Evolutionary conservation across 2,888 invertebrate species (phyloP), one percentile per base, ranked within the genome.

Genomic region (Lepidocyrtoides sp.): DNA sequence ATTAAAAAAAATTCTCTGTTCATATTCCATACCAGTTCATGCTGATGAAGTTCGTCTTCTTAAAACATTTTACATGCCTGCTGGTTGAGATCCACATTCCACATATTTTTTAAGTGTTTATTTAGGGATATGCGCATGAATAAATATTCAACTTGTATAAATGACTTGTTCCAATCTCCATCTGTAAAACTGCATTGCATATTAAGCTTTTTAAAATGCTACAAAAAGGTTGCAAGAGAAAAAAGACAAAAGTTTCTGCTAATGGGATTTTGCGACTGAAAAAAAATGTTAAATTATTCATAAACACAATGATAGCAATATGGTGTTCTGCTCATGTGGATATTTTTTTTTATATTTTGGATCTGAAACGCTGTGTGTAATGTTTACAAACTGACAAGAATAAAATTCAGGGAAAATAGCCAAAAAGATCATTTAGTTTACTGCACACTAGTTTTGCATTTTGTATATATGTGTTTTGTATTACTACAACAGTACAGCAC

Each of bases 221-320:
- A n/a, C n/a, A n/a, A n/a, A 41, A 41, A 69, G 41, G n/a, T 36
- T 69, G n/a, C n/a, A 69, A 17, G 17, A 23, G 60, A 60, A 20
- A 17, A 63, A 10, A 69, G 41, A 69, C 32, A 69, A 69, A 69
- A 69, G 69, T 69, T 69, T 69, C 36, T 69, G 69, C 69, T 69
- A 36, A 69, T 69, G 69, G 69, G 8, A 8, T 69, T 36, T n/a
- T 69, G 36, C 41, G 41, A 69, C 69, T 10, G 36, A 69, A 69
- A 69, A 69, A 69, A 41, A n/a, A n/a, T 17, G 69, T 32, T 69
- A 69, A 69, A 69, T 69, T 69, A 69, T 69, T 69, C 69, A 69
- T 69, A 69, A 69, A 69, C 36, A 7, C 17, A 23, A 36, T 69
- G 69, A 36, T 36, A 4, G 69, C 36, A 69, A 17, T 17, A 63